These are phyloP conservation scores for Cynaeus angustus DNA, from an alignment of 2,888 invertebrate species.

Conservation along the genomic window DNA sequence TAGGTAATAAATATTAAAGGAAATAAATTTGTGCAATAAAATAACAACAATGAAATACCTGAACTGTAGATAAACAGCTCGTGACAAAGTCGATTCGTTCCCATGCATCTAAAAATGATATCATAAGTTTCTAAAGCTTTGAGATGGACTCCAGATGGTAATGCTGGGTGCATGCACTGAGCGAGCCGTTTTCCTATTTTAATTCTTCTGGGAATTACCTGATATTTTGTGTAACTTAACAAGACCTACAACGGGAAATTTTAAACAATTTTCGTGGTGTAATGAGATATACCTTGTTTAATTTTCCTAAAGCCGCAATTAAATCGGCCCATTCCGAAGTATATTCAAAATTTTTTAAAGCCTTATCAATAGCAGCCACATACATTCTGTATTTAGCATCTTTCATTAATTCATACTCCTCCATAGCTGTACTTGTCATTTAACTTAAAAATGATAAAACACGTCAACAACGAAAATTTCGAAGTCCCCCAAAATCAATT, in stretches of 20 bases:
- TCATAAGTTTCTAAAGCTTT: constrained; percentile 94
- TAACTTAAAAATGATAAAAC: constrained; percentile 24
- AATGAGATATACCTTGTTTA: constrained; percentile 82
- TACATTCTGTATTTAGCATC: constrained; percentile 89
- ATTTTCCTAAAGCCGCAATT: constrained; percentile 90
- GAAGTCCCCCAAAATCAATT: constrained; percentile 14
- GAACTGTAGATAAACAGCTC: constrained; percentile 90
- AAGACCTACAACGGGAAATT: constrained; percentile 78
- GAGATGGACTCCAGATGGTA: constrained; percentile 93
- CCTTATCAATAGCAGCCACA: constrained; percentile 88
- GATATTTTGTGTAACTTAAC: constrained; percentile 85
- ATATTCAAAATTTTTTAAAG: constrained; percentile 91
- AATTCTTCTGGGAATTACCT: constrained; percentile 88
- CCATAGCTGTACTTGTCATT: constrained; percentile 77
- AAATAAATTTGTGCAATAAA: background rate
- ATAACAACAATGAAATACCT: constrained; percentile 67
- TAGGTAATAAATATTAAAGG: too few species aligned
- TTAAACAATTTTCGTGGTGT: constrained; percentile 5
- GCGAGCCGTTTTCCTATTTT: constrained; percentile 92
- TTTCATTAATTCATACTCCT: constrained; percentile 87
- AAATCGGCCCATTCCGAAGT: constrained; percentile 97
- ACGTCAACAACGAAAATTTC: constrained; percentile 2
- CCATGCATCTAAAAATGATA: constrained; percentile 91
- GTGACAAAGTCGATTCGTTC: constrained; percentile 84
- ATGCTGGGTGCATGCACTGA: constrained; percentile 94